A percentile compares a stretch with the other conserved stretches of the same genome.
Evolutionary conservation across 2,888 invertebrate species (phyloP).

Genomic region (Tachina fera): DNA sequence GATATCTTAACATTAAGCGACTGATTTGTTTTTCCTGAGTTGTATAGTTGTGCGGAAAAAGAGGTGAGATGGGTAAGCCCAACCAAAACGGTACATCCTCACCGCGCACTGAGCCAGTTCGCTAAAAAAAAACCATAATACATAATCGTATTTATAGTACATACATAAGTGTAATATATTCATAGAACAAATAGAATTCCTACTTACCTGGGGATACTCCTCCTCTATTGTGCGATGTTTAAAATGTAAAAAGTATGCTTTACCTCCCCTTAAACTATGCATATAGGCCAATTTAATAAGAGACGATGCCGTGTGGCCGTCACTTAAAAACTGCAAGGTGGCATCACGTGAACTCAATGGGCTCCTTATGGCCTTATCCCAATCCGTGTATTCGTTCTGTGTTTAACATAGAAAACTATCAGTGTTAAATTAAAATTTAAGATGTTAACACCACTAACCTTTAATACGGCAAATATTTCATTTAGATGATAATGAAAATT

Average conservation of each 20-base stretch:
- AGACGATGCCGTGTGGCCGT: constrained; percentile 95
- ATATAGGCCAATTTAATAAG: constrained; percentile 90
- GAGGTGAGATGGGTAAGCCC: constrained; percentile 89
- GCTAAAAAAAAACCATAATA: constrained; percentile 82
- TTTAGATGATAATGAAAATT: constrained; percentile 97
- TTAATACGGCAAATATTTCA: constrained; percentile 95
- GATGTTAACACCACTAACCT: constrained; percentile 77
- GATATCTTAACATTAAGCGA: constrained; percentile 90
- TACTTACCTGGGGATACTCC: constrained; percentile 88
- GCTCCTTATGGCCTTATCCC: constrained; percentile 94
- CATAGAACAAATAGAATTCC: neutral
- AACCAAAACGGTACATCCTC: constrained; percentile 94
- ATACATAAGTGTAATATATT: neutral
- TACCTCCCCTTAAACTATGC: constrained; percentile 90
- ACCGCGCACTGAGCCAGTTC: constrained; percentile 91
- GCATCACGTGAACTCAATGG: constrained; percentile 93
- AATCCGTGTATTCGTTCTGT: constrained; percentile 97
- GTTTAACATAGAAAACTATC: neutral
- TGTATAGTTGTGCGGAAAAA: constrained; percentile 91
- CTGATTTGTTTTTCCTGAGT: constrained; percentile 90
- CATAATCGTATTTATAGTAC: no score
- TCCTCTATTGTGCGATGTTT: constrained; percentile 92
- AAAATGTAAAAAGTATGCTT: constrained; percentile 94
- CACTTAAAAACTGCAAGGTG: constrained; percentile 93
- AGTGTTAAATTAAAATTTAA: neutral